Percentiles rank a stretch among this genome's conserved stretches.
phyloP scores from a whole-genome alignment of 2,113 vertebrate genomes.

The Melanotaenia duboulayi region DNA sequence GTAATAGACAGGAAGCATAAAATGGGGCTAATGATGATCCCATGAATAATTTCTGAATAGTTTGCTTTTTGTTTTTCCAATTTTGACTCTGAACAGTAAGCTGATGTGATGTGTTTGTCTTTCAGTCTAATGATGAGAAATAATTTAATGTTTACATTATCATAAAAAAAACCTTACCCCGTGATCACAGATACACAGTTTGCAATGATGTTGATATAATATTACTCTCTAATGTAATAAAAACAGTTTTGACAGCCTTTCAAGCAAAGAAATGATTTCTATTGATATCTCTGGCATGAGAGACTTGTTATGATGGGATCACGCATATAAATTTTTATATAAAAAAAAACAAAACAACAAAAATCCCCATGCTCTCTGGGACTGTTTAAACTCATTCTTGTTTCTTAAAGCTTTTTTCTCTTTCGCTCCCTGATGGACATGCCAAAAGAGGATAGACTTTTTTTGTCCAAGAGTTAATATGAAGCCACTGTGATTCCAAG shows the following conservation, averaged over 20 bases:
- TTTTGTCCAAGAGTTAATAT: conserved; percentile 43
- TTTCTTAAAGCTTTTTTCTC: conserved; percentile 6
- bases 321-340: conserved; percentile 10
- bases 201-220: neutral
- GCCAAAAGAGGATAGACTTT: conserved; percentile 47
- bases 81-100: neutral
- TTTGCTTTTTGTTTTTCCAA: conserved; percentile 19
- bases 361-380: neutral
- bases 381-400: conserved; percentile 1
- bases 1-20: neutral
- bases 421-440: conserved; percentile 31
- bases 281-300: conserved; percentile 13
- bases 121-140: conserved; percentile 11
- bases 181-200: conserved; percentile 7
- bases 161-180: conserved; percentile 4
- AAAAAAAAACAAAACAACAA: neutral
- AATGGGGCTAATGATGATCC: neutral
- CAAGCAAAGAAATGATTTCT: conserved; percentile 5
- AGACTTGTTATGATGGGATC: conserved; percentile 11
- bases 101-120: neutral
- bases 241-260: conserved; percentile 30
- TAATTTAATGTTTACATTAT: conserved; percentile 8
- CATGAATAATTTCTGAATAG: neutral
- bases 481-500: conserved; percentile 55
- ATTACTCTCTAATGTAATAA: conserved; percentile 8